These are phyloP conservation scores for Allygus modestus DNA, from an alignment of 2,888 invertebrate genomes.

Conservation along the genomic window DNA sequence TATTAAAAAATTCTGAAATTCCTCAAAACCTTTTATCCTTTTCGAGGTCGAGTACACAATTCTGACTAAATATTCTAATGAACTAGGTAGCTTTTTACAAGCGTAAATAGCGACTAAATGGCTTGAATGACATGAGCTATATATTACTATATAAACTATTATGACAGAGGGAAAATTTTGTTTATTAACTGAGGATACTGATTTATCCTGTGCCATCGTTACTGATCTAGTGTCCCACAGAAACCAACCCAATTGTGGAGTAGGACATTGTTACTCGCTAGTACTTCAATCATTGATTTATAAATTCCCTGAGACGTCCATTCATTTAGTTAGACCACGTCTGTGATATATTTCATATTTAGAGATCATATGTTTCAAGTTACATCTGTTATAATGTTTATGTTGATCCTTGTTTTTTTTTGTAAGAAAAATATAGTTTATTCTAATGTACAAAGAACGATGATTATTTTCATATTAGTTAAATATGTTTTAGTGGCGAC, in stretches of 20 bases:
- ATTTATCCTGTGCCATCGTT: background rate
- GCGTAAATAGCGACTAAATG: background rate
- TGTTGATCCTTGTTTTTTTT: too few relatives aligned
- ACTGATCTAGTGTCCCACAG: background rate
- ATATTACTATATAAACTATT: background rate
- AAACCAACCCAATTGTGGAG: conserved; percentile 7
- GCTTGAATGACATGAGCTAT: background rate
- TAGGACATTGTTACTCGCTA: background rate
- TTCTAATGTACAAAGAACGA: too few relatives aligned
- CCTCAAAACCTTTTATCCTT: background rate
- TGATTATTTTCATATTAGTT: too few relatives aligned
- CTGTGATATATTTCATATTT: too few relatives aligned
- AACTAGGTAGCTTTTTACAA: background rate
- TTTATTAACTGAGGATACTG: background rate
- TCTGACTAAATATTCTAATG: background rate
- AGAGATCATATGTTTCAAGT: too few relatives aligned
- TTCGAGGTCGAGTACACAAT: background rate
- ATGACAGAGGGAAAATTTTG: too few relatives aligned
- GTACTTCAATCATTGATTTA: background rate
- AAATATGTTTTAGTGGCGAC: too few relatives aligned
- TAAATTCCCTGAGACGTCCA: background rate
- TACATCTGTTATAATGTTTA: too few relatives aligned
- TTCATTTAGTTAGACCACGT: background rate
- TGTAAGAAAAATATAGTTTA: too few relatives aligned
- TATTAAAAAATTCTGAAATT: background rate